Evolutionary conservation across 2,888 invertebrate species (phyloP).

Genomic region (Mesorhabditis sp.): DNA sequence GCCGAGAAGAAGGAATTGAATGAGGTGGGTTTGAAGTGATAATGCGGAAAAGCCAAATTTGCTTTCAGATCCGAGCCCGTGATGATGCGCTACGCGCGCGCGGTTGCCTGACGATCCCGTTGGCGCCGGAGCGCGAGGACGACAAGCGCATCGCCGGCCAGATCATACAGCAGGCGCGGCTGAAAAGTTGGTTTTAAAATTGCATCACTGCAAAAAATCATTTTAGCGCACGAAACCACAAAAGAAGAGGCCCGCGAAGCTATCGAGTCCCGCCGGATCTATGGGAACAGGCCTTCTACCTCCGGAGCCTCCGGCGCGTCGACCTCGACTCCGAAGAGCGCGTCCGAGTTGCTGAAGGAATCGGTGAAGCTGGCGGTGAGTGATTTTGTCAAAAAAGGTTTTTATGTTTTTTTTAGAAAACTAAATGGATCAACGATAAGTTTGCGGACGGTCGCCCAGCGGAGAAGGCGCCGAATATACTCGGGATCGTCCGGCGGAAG

Average conservation of each 20-base stretch:
- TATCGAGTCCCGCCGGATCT: conserved; percentile 27
- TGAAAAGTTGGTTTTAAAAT: conserved; percentile 35
- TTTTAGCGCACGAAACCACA: conserved; percentile 33
- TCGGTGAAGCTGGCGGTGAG: conserved; percentile 16
- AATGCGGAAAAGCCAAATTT: not conserved
- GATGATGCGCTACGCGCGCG: conserved; percentile 42
- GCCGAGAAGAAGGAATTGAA: conserved; percentile 59
- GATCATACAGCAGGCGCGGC: conserved; percentile 34
- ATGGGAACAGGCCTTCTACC: conserved; percentile 12
- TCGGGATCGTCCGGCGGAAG: not conserved
- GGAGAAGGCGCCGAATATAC: not conserved
- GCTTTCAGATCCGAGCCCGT: conserved; percentile 20
- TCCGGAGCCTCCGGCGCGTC: conserved; percentile 16
- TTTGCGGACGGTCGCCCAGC: not conserved
- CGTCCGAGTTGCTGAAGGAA: conserved; percentile 22
- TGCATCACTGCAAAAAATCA: not conserved
- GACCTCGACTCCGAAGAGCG: conserved; percentile 9
- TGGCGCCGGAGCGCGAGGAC: conserved; percentile 44
- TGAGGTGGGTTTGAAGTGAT: conserved; percentile 22
- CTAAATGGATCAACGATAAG: not conserved
- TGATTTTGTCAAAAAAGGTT: not conserved
- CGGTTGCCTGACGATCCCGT: conserved; percentile 35
- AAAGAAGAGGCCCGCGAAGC: conserved; percentile 25
- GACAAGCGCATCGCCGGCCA: conserved; percentile 44
- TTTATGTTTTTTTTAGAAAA: not conserved